Base-by-base conservation (phyloP, 1,140 invertebrate genomes). In the Bombus superbus region DNA sequence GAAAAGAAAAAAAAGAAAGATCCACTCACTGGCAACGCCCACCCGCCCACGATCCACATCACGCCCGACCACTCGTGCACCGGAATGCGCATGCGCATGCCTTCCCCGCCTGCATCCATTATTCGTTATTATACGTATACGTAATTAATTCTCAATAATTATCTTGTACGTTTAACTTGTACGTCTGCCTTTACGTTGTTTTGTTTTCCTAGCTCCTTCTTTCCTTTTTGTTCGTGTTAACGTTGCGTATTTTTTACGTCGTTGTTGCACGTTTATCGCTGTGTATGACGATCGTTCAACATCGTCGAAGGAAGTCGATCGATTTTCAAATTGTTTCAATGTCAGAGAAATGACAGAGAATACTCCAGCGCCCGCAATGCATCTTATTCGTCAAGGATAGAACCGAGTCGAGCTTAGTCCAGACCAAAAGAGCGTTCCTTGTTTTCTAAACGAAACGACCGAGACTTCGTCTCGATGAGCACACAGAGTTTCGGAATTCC, bases 81-180 rank as follows among this genome's bases (percentile, higher is more conserved):
- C 88, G 87, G 93, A 94, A 95, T 94, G 94, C 80, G 94, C 94
- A 94, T 95, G 94, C 74, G 94, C 94, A 95, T 95, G 94, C 35
- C 87, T 79, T 92, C 91, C 91, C 83, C 82, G 91, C 92, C 92
- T 94, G 92, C 90, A 89, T 91, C 88, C 85, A 78, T 90, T 87
- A 90, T 91, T 88, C 68, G 74, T 90, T 88, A 87, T 90, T 88
- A 90, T 86, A 90, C 86, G 82, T 89, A 87, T 81, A 87, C 85
- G 74, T 92, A 88, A 89, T 90, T 87, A 71, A 90, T 87, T 86
- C 57, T 89, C 88, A 74, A 90, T 83, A 89, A 90, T 92, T 91
- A 92, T 83, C 64, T 71, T 79, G 85, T 82, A 85, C 89, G 88
- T 78, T 88, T 90, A 90, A 88, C 78, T 86, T 89, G 42, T 87